Conservation (phyloP, 2,113 vertebrate genomes). For the Alethe castanea region DNA sequence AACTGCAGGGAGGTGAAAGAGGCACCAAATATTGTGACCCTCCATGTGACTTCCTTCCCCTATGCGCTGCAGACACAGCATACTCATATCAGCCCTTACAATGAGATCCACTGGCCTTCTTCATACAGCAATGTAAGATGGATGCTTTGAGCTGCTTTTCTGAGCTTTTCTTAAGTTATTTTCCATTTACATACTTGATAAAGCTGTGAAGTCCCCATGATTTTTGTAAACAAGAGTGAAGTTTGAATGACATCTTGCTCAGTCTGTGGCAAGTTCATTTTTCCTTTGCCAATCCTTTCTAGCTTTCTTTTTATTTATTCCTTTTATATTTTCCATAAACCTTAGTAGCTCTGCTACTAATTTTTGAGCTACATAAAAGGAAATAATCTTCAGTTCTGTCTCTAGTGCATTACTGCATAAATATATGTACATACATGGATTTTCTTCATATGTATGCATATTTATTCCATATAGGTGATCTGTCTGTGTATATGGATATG, state of each 20-base stretch:
- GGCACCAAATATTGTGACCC: constrained; percentile 89
- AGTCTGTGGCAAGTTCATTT: neutral
- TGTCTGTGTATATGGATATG: neutral
- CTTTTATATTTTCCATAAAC: neutral
- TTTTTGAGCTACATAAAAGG: neutral
- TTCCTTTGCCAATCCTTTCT: neutral
- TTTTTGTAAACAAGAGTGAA: neutral
- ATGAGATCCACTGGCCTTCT: constrained; percentile 94
- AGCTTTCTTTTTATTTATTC: neutral
- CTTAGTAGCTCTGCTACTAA: neutral
- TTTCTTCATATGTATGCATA: neutral
- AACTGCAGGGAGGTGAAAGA: constrained; percentile 93
- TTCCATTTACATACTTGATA: neutral
- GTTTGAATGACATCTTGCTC: neutral
- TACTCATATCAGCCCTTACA: constrained; percentile 93
- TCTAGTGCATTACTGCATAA: neutral
- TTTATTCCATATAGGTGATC: neutral
- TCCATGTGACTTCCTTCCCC: constrained; percentile 96
- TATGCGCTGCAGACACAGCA: constrained; percentile 93
- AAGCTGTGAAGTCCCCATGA: neutral
- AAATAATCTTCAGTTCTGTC: neutral
- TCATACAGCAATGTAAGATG: constrained; percentile 85
- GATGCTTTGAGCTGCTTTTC: neutral
- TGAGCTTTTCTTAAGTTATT: neutral
- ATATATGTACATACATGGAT: neutral